Evolutionary conservation across 2,888 invertebrate genomes (phyloP).

Genomic region (Saturnia japonica): DNA sequence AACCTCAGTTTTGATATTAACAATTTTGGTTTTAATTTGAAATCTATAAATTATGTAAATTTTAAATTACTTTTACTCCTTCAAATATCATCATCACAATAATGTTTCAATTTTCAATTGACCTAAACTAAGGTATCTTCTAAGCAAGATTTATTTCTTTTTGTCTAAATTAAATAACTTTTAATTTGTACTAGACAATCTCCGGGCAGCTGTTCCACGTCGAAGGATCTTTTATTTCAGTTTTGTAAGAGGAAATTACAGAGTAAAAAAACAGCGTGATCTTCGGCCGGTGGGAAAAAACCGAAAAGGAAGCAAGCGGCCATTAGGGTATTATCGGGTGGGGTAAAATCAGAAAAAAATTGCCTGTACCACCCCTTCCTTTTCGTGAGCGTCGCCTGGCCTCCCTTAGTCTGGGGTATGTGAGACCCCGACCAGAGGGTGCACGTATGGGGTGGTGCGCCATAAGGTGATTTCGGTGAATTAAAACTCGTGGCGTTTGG

Average conservation of each 20-base stretch:
- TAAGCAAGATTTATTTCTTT: neutral
- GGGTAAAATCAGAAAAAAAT: slow-evolving; percentile 79
- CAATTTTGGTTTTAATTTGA: neutral
- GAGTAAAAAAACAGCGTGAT: slow-evolving; percentile 78
- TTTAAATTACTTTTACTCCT: neutral
- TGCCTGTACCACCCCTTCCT: slow-evolving; percentile 78
- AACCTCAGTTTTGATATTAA: neutral
- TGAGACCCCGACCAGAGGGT: slow-evolving; percentile 63
- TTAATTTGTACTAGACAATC: slow-evolving; percentile 26
- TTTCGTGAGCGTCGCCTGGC: slow-evolving; percentile 73
- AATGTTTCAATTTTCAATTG: neutral
- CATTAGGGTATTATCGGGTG: slow-evolving; percentile 82
- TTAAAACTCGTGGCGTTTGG: slow-evolving; percentile 62
- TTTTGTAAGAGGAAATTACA: slow-evolving; percentile 66
- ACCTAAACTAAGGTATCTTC: neutral
- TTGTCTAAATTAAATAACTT: neutral
- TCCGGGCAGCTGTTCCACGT: slow-evolving; percentile 26
- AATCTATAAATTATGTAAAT: neutral
- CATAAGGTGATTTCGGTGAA: slow-evolving; percentile 80
- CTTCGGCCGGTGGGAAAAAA: slow-evolving; percentile 68
- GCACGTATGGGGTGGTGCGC: slow-evolving; percentile 68
- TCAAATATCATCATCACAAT: neutral
- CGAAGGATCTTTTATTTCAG: slow-evolving; percentile 21
- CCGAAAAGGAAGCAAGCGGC: slow-evolving; percentile 80
- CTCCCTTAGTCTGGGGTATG: slow-evolving; percentile 62